These are phyloP conservation scores for Cyprinodon variegatus DNA, from an alignment of 2,113 vertebrate species.

Conservation along the genomic window DNA sequence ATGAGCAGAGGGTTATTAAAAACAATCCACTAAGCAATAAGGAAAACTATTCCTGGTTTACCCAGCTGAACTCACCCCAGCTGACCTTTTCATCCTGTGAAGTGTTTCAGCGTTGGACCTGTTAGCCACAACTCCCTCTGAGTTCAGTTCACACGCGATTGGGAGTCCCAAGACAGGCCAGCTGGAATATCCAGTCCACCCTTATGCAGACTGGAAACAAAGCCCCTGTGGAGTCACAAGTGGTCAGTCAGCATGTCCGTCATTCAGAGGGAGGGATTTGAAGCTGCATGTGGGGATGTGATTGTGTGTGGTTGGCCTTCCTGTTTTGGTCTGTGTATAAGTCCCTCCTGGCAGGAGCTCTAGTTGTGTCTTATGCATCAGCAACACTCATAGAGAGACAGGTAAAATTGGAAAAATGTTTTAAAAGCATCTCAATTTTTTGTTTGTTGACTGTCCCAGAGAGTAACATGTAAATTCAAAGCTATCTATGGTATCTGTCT, in stretches of 20 bases:
- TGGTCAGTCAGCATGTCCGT: constrained; percentile 78
- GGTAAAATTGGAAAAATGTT: too few relatives aligned
- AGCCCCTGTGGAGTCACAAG: constrained; percentile 52
- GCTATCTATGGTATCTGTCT: too few relatives aligned
- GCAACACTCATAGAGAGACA: not conserved
- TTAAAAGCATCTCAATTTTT: too few relatives aligned
- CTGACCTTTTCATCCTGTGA: constrained; percentile 60
- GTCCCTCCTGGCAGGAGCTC: constrained; percentile 80
- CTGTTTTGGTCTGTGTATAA: constrained; percentile 87
- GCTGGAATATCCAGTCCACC: constrained; percentile 66
- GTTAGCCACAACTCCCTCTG: constrained; percentile 52
- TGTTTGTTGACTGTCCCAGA: too few relatives aligned
- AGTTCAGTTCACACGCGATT: constrained; percentile 68
- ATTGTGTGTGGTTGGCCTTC: constrained; percentile 71
- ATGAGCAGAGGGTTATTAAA: not conserved
- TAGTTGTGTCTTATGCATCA: constrained; percentile 78
- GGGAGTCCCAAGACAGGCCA: constrained; percentile 72
- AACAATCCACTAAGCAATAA: not conserved
- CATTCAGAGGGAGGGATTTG: constrained; percentile 64
- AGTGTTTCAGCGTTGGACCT: constrained; percentile 55
- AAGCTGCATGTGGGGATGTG: constrained; percentile 45
- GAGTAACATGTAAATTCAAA: too few relatives aligned
- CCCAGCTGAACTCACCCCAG: constrained; percentile 42
- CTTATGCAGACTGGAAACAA: constrained; percentile 36
- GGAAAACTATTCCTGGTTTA: constrained; percentile 24